Base-by-base conservation (phyloP, 2,113 vertebrate species). In the Sinocyclocheilus maitianheensis region DNA sequence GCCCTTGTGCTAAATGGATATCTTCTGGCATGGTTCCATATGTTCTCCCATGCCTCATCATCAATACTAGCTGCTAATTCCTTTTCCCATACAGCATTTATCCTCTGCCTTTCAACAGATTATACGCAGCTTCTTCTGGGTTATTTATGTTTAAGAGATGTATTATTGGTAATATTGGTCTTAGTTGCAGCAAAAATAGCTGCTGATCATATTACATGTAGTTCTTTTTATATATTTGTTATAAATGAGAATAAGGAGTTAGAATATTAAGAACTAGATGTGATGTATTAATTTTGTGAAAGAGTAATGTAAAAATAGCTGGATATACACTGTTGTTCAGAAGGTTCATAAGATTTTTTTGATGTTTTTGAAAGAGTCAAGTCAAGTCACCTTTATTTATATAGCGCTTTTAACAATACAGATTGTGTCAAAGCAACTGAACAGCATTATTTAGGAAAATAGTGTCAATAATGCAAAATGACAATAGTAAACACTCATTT, bases 1-100 rank as follows among this genome's bases (percentile, higher is more conserved):
- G 72, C 40, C 22, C 5, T 43, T 75, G 11, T 48, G 72, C 20
- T 24, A 75, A 75, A 48, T 75, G 1, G 67, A 74, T 74, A 74
- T 46, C 5, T 48, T 76, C 24, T 76, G 72, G 72, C 72, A 76
- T 24, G 43, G 13, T 76, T 76, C 72, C 72, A 76, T 76, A 24
- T 76, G n/a, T 24, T 76, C 43, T 24, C 40, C 6, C 3, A 1
- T 26, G 72, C 12, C 22, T 76, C 40, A 13, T 77, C 46, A 77
- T 77, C 24, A 55, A 55, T 55, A 34, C 10, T 77, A 18, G 4
- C 26, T 55, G 48, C 48, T 55, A 72, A 72, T 43, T 55, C 3
- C 76, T 34, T 48, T 77, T 77, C 24, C 46, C 48, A 48, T 77
- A 53, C 75, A 77, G 75, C 24, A 48, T 75, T 48, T 16, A 48